A percentile compares a stretch with the other conserved stretches of the same genome.
phyloP scores from a whole-genome alignment of 2,888 invertebrate genomes.

The Sminthurides aquaticus region DNA sequence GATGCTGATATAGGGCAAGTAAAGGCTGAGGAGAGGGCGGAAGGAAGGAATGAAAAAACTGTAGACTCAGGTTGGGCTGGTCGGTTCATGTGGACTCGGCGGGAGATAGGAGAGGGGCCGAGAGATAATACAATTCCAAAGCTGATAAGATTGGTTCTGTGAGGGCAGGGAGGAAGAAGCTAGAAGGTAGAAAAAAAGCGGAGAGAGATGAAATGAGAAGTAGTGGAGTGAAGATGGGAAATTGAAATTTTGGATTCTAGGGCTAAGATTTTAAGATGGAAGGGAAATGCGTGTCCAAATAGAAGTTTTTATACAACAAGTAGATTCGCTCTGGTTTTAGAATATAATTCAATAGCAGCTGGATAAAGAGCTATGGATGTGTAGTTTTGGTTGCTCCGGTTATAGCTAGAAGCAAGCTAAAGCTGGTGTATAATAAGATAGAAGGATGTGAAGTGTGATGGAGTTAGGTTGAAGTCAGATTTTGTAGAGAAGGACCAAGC shows the following conservation, averaged over 20 bases:
- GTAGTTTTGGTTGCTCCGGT: no score
- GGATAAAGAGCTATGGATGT: no score
- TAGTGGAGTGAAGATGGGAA: constrained; percentile 28
- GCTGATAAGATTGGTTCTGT: constrained; percentile 32
- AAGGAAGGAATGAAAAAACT: background rate
- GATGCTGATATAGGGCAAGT: background rate
- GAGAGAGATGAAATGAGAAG: constrained; percentile 29
- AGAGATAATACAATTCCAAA: constrained; percentile 33
- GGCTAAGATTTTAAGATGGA: no score
- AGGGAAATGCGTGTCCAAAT: background rate
- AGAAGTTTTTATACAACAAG: background rate
- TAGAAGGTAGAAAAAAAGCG: constrained; percentile 9
- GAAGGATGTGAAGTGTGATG: no score
- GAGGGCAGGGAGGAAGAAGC: constrained; percentile 17
- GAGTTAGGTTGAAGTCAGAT: background rate
- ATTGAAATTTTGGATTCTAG: constrained; percentile 27
- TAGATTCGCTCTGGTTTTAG: background rate
- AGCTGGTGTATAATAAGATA: no score
- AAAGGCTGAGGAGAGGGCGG: background rate
- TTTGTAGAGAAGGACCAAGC: no score
- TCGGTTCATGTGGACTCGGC: no score
- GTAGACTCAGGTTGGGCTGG: no score
- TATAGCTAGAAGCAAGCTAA: no score
- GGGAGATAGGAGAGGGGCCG: background rate
- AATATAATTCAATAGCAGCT: background rate